Evolutionary conservation across 2,797 vertebrate genomes (phyloP).

Genomic region (Myripristis murdjan): DNA sequence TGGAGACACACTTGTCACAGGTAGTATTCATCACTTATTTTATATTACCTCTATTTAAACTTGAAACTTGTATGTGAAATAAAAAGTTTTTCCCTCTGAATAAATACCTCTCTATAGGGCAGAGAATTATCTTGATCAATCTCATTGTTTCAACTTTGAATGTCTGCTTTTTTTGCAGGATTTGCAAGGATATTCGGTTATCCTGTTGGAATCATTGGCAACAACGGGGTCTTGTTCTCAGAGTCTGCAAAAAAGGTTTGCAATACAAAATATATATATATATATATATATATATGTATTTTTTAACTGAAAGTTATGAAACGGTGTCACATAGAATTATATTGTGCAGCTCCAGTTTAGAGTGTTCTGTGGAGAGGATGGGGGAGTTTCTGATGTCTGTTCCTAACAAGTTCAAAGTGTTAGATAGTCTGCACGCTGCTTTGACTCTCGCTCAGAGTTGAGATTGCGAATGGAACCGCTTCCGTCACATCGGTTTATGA

Average conservation of each 20-base stretch:
- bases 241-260: slow-evolving; percentile 98
- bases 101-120: background rate
- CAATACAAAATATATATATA: background rate
- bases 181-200: slow-evolving; percentile 98
- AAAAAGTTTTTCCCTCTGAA: background rate
- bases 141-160: background rate
- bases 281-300: too few species aligned
- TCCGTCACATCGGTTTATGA: background rate
- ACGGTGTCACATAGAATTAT: background rate
- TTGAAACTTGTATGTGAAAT: too few species aligned
- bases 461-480: background rate
- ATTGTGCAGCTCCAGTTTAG: background rate
- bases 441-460: background rate
- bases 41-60: too few species aligned
- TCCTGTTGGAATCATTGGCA: slow-evolving; percentile 96
- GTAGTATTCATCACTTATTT: too few species aligned
- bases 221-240: slow-evolving; percentile 98
- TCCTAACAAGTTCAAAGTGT: background rate
- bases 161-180: slow-evolving; percentile 81
- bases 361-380: background rate
- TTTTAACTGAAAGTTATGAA: background rate
- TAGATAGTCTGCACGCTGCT: background rate
- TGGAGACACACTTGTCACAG: slow-evolving; percentile 97
- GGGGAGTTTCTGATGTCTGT: background rate
- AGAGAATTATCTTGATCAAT: background rate